A percentile compares a stretch with the other conserved stretches of the same genome.
phyloP scores from a whole-genome alignment of 2,888 invertebrate genomes.

The Ectropis crepuscularia region DNA sequence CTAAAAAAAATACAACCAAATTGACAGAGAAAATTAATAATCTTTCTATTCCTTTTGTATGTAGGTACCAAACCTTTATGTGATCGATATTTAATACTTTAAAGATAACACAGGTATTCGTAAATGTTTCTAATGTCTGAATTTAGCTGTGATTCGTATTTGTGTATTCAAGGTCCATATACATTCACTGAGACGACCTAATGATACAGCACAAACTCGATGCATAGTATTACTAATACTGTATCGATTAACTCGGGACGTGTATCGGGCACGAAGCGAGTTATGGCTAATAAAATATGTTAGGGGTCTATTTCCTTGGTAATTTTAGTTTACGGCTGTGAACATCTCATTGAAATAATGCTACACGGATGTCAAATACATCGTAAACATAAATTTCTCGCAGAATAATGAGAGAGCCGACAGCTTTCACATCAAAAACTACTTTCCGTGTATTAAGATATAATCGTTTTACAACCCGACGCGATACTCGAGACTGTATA shows the following conservation, averaged over 20 bases:
- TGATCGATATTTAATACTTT: too few species aligned
- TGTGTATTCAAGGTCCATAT: slow-evolving; percentile 8
- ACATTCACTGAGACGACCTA: slow-evolving; percentile 1
- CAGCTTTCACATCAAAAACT: slow-evolving; percentile 38
- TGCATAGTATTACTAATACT: neutral
- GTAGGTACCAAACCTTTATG: too few species aligned
- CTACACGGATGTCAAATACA: slow-evolving; percentile 32
- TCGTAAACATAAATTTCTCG: slow-evolving; percentile 38
- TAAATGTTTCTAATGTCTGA: neutral
- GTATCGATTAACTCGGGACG: slow-evolving; percentile 4
- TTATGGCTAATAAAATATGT: slow-evolving; percentile 7
- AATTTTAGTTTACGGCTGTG: slow-evolving; percentile 17
- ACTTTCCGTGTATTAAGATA: slow-evolving; percentile 35
- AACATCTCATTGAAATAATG: slow-evolving; percentile 27
- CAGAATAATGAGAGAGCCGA: slow-evolving; percentile 29
- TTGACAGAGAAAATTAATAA: too few species aligned
- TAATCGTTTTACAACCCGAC: slow-evolving; percentile 30
- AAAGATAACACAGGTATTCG: too few species aligned
- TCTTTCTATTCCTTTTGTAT: too few species aligned
- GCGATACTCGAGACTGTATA: slow-evolving; percentile 8
- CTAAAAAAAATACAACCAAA: neutral
- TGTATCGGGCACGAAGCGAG: slow-evolving; percentile 6
- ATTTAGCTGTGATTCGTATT: neutral
- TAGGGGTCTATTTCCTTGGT: slow-evolving; percentile 9
- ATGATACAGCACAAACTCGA: neutral